Percentiles rank a stretch among this genome's conserved stretches.
Evolutionary conservation across 2,888 invertebrate species (phyloP).

Genomic region (Archaeoteleia sp.): DNA sequence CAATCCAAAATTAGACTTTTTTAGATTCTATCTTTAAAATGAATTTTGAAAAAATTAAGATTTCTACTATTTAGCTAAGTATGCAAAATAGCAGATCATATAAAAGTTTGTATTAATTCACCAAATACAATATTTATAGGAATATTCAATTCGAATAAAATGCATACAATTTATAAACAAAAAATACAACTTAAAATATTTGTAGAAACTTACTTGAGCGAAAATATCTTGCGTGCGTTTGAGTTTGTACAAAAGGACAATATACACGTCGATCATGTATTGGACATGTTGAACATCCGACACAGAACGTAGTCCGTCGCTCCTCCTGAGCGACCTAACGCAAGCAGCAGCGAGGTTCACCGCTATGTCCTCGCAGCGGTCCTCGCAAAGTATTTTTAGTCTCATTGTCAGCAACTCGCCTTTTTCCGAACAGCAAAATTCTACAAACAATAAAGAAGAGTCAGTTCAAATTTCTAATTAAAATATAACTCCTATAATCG

Average conservation of each 20-base stretch:
- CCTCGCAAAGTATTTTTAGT: conserved; percentile 79
- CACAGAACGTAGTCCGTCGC: conserved; percentile 69
- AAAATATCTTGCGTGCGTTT: conserved; percentile 77
- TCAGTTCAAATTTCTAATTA: no score
- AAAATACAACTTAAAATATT: no score
- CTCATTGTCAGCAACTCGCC: conserved; percentile 79
- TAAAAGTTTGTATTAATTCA: no score
- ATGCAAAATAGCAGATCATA: no score
- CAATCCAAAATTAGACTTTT: no score
- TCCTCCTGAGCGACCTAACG: conserved; percentile 76
- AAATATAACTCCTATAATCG: no score
- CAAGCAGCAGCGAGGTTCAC: conserved; percentile 78
- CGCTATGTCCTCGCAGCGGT: conserved; percentile 80
- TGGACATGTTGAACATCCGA: conserved; percentile 76
- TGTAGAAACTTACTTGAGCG: conserved; percentile 76
- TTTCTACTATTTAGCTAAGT: no score
- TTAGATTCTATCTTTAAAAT: no score
- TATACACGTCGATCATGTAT: conserved; percentile 79
- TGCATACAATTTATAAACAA: conserved; percentile 17
- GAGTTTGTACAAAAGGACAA: conserved; percentile 78
- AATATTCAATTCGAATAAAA: no score
- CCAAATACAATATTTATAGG: no score
- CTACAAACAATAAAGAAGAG: conserved; percentile 73
- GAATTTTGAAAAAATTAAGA: no score
- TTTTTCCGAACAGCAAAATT: conserved; percentile 80